Evolutionary conservation across 2,888 invertebrate species (phyloP).

Genomic region (Willowsia nigromaculata): DNA sequence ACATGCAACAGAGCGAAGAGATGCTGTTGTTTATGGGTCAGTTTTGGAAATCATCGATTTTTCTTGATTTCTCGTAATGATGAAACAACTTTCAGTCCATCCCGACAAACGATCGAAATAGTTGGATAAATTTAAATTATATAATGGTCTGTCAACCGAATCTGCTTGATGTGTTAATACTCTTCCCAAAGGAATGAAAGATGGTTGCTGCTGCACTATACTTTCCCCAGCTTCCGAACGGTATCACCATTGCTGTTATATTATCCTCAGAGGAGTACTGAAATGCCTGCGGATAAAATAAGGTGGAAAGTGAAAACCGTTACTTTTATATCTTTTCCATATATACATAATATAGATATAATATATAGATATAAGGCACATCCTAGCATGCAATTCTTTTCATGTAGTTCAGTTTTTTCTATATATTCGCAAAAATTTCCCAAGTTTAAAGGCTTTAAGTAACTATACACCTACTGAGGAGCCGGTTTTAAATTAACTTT

Average conservation of each 20-base stretch:
- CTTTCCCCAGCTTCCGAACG: slow-evolving; percentile 82
- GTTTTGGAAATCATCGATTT: slow-evolving; percentile 49
- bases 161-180: slow-evolving; percentile 76
- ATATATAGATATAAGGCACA: too few relatives aligned
- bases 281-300: slow-evolving; percentile 80
- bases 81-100: slow-evolving; percentile 9
- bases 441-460: too few relatives aligned
- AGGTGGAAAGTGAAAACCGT: slow-evolving; percentile 1
- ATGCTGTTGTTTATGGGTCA: slow-evolving; percentile 30
- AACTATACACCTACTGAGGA: too few relatives aligned
- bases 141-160: slow-evolving; percentile 16
- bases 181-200: slow-evolving; percentile 78
- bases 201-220: slow-evolving; percentile 77
- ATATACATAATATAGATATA: too few relatives aligned
- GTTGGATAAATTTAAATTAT: background rate
- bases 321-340: background rate
- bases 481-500: too few relatives aligned
- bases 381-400: too few relatives aligned
- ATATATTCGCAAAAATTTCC: too few relatives aligned
- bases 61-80: slow-evolving; percentile 22
- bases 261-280: slow-evolving; percentile 83
- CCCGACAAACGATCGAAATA: background rate
- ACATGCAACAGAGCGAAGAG: background rate
- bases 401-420: too few relatives aligned
- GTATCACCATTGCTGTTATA: slow-evolving; percentile 81